Evolutionary conservation across 2,797 vertebrate genomes (phyloP).

Genomic region (Decapterus maruadsi): DNA sequence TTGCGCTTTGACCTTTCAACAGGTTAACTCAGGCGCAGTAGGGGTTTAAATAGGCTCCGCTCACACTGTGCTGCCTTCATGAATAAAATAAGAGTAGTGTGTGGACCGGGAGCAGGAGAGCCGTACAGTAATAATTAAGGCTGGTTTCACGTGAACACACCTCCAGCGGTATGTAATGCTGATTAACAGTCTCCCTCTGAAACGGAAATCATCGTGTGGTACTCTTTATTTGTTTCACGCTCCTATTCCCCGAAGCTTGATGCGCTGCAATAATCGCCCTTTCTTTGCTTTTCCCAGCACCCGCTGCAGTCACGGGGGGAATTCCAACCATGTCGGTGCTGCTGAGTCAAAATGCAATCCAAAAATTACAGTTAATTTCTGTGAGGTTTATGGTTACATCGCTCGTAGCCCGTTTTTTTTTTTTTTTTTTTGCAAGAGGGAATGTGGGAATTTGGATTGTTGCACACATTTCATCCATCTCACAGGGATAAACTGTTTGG

Average conservation of each 20-base stretch:
- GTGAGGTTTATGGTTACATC: slow-evolving; percentile 59
- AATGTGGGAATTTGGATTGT: slow-evolving; percentile 61
- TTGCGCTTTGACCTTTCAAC: slow-evolving; percentile 77
- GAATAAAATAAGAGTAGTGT: slow-evolving; percentile 78
- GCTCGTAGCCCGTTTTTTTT: slow-evolving; percentile 39
- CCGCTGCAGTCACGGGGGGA: slow-evolving; percentile 48
- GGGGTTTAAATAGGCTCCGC: slow-evolving; percentile 51
- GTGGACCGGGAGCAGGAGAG: slow-evolving; percentile 45
- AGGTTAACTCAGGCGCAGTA: slow-evolving; percentile 53
- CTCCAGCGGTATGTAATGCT: slow-evolving; percentile 27
- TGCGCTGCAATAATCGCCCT: slow-evolving; percentile 20
- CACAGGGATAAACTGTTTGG: slow-evolving; percentile 70
- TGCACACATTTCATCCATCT: slow-evolving; percentile 69
- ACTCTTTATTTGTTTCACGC: slow-evolving; percentile 18
- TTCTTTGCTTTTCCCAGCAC: slow-evolving; percentile 32
- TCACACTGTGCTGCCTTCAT: slow-evolving; percentile 75
- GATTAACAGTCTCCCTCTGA: slow-evolving; percentile 28
- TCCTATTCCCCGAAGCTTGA: slow-evolving; percentile 27
- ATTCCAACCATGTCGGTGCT: slow-evolving; percentile 59
- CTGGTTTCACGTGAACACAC: slow-evolving; percentile 53
- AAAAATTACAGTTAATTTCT: slow-evolving; percentile 51
- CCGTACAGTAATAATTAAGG: slow-evolving; percentile 59
- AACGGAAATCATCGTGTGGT: slow-evolving; percentile 26
- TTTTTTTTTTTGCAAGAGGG: slow-evolving; percentile 58
- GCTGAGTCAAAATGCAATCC: slow-evolving; percentile 58